A percentile compares a stretch with the other conserved stretches of the same genome.
Conservation (phyloP, 1,140 invertebrate genomes). For the Belonocnema kinseyi region DNA sequence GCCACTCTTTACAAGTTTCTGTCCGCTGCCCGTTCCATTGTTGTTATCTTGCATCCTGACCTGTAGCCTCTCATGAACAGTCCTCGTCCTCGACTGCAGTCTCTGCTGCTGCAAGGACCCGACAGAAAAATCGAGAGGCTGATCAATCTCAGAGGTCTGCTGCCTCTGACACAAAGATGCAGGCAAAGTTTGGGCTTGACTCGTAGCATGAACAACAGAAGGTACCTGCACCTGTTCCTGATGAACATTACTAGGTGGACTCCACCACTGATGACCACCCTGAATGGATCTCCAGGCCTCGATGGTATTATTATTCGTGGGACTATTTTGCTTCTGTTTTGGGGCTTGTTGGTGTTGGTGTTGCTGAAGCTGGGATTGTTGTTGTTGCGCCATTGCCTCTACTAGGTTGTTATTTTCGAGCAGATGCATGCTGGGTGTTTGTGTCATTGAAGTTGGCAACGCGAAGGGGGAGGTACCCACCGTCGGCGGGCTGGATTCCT, state of each 20-base stretch:
- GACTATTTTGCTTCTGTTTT: conserved; percentile 71
- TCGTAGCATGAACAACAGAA: conserved; percentile 49
- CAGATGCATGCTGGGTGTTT: conserved; percentile 73
- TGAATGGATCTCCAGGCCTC: conserved; percentile 72
- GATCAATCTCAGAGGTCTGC: conserved; percentile 67
- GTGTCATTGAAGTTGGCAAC: conserved; percentile 70
- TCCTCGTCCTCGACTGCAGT: conserved; percentile 61
- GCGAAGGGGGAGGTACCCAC: conserved; percentile 59
- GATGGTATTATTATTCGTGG: conserved; percentile 74
- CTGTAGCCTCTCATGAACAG: conserved; percentile 66
- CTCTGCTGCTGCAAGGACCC: conserved; percentile 70
- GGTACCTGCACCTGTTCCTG: conserved; percentile 59
- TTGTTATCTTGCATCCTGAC: conserved; percentile 67
- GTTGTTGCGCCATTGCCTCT: conserved; percentile 64
- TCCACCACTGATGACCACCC: conserved; percentile 72
- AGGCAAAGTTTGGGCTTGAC: conserved; percentile 57
- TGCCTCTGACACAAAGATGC: conserved; percentile 62
- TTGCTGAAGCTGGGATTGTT: conserved; percentile 53
- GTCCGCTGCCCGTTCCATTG: conserved; percentile 60
- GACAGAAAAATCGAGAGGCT: conserved; percentile 73
- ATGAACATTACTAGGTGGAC: conserved; percentile 54
- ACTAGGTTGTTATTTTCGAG: conserved; percentile 71
- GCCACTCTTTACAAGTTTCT: conserved; percentile 55
- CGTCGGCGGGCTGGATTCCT: conserved; percentile 58
- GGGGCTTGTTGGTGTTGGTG: conserved; percentile 55